Evolutionary conservation across 2,888 invertebrate genomes (phyloP), one percentile per base, ranked within the genome.

Genomic region (Fragum sueziense): DNA sequence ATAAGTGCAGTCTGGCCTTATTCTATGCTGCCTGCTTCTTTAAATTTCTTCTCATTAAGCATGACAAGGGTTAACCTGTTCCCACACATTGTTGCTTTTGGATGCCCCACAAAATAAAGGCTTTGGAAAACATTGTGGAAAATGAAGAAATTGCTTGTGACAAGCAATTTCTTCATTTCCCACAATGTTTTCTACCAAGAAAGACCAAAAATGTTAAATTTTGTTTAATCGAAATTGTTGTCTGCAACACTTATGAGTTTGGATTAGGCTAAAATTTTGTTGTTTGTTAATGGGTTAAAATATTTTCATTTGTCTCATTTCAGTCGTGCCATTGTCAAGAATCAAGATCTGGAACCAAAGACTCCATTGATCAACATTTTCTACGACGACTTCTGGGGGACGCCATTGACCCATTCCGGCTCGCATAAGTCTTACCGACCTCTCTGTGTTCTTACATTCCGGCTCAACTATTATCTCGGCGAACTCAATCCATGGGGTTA

Each of bases 341-440:
- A 99, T 94, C 97, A 97, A 84, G 99, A 99, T 94, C 95, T 99
- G 90, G 95, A 96, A 90, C 96, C 97, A 82, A 88, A 90, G 61
- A 96, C 95, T 89, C 96, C 97, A 78, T 95, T 97, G 95, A 95
- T 95, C 88, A 95, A 96, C 87, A 95, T 98, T 88, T 96, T 98
- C 92, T 95, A 95, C 93, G 96, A 99, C 94, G 99, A 99, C 94
- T 99, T 98, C 94, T 99, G 99, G 99, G 99, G 99, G 69, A 99
- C 98, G 57, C 97, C 98, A 78, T 95, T 99, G 89, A 95, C 95
- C 87, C 97, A 98, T 94, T 95, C 96, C 85, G 98, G 98, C 70
- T 98, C 98, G 20, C 99, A 99, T 94, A 99, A 99, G 91, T 98
- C 98, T 74, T 99, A 98, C 94, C 95, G 99, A 47, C 99, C 99